Conservation (phyloP, 1,140 invertebrate species). For the Lerema accius region DNA sequence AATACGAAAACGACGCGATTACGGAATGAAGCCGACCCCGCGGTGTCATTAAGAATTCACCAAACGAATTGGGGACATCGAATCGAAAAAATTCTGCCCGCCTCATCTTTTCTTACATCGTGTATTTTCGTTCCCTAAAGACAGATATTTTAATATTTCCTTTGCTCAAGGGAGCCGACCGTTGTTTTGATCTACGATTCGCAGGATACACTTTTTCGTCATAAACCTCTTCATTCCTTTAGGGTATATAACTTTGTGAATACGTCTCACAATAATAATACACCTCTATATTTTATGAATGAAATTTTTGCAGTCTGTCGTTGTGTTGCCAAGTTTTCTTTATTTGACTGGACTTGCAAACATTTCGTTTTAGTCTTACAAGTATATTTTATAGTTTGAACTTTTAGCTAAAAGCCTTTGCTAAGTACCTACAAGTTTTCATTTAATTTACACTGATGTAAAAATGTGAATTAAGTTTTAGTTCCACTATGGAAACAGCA, state of each 20-base stretch:
- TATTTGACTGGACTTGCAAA: conserved; percentile 24
- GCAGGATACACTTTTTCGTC: conserved; percentile 64
- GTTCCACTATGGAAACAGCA: no score
- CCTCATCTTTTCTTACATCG: conserved; percentile 75
- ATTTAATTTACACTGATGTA: no score
- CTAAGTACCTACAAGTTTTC: no score
- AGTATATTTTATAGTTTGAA: conserved; percentile 20
- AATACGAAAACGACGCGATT: conserved; percentile 70
- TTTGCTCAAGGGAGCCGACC: conserved; percentile 57
- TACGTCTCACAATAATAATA: conserved; percentile 66
- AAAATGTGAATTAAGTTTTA: no score
- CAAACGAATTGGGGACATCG: conserved; percentile 77
- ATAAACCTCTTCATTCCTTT: conserved; percentile 52
- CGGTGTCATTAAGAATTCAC: conserved; percentile 74
- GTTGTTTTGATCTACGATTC: conserved; percentile 74
- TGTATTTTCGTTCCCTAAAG: conserved; percentile 64
- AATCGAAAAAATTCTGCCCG: conserved; percentile 77
- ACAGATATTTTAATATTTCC: conserved; percentile 74
- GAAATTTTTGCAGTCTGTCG: conserved; percentile 46
- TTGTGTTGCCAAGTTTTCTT: conserved; percentile 21
- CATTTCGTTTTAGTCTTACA: conserved; percentile 21
- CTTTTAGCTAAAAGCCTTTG: conserved; percentile 15
- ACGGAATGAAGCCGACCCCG: conserved; percentile 58
- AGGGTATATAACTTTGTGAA: conserved; percentile 61
- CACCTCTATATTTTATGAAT: conserved; percentile 61